Conservation (phyloP, 2,113 vertebrate species). For the Promerops cafer region DNA sequence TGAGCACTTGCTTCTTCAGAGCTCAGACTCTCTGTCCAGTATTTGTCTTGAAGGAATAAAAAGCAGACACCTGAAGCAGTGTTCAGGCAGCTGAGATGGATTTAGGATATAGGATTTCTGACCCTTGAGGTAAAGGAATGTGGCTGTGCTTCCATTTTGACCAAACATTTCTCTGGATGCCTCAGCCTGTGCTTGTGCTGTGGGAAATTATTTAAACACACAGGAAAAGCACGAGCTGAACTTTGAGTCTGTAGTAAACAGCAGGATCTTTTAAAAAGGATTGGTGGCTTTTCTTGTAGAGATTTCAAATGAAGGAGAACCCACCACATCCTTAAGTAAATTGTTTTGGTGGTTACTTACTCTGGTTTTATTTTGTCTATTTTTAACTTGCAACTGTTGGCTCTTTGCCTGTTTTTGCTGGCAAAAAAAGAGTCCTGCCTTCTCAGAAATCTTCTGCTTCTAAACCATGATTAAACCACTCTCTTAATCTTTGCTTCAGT, state of each 20-base stretch:
- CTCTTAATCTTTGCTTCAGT: not conserved
- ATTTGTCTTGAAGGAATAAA: not conserved
- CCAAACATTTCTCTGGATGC: not conserved
- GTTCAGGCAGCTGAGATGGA: not conserved
- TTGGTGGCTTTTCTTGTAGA: constrained; percentile 47
- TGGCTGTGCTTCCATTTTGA: not conserved
- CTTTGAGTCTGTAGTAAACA: constrained; percentile 46
- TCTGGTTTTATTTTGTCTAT: constrained; percentile 54
- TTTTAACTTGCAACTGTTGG: constrained; percentile 35
- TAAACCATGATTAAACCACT: not conserved
- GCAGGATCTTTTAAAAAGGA: not conserved
- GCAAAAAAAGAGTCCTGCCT: constrained; percentile 5
- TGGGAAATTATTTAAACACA: not conserved
- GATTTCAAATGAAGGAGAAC: constrained; percentile 57
- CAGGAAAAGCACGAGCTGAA: not conserved
- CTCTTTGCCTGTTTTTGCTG: constrained; percentile 19
- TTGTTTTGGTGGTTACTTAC: constrained; percentile 59
- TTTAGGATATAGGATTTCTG: not conserved
- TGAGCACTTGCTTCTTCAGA: not conserved
- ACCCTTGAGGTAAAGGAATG: not conserved
- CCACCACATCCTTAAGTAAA: constrained; percentile 61
- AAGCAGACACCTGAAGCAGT: not conserved
- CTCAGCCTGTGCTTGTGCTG: not conserved
- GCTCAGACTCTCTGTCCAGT: not conserved
- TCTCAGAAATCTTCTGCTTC: not conserved